Evolutionary conservation across 2,113 vertebrate species (phyloP).

Genomic region (Dascyllus trimaculatus): DNA sequence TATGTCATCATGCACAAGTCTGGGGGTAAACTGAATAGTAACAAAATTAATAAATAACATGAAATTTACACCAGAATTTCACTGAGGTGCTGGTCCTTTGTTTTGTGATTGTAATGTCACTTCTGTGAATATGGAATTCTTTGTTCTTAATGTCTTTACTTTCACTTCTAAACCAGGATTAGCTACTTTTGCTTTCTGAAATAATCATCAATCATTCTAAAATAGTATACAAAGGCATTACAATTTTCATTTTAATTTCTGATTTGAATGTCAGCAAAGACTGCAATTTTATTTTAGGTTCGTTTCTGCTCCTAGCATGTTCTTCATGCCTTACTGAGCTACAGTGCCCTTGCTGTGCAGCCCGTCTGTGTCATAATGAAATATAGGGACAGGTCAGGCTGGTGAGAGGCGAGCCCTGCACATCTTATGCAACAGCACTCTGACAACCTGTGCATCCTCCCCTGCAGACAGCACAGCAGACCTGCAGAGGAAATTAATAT

Average conservation of each 20-base stretch:
- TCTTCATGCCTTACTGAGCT: neutral
- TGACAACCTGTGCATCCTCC: slow-evolving; percentile 32
- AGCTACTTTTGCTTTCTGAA: slow-evolving; percentile 15
- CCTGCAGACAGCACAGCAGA: slow-evolving; percentile 45
- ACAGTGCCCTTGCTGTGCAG: slow-evolving; percentile 4
- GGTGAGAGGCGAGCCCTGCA: slow-evolving; percentile 30
- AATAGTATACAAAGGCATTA: too few species aligned
- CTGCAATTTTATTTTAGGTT: neutral
- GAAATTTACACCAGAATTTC: slow-evolving; percentile 4
- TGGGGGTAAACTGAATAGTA: neutral
- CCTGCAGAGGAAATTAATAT: slow-evolving; percentile 79
- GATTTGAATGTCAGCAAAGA: too few species aligned
- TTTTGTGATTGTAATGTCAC: neutral
- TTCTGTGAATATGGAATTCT: neutral
- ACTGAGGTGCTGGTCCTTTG: neutral
- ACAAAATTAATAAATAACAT: neutral
- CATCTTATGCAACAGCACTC: slow-evolving; percentile 69
- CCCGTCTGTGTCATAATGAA: slow-evolving; percentile 26
- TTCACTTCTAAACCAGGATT: neutral
- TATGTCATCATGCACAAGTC: neutral
- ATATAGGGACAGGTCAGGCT: slow-evolving; percentile 40
- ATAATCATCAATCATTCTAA: neutral
- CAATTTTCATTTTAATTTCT: too few species aligned
- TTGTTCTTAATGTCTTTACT: neutral
- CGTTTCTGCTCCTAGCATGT: neutral